These are phyloP conservation scores for Augiades crinisus DNA, from an alignment of 2,888 invertebrate species.

Conservation along the genomic window DNA sequence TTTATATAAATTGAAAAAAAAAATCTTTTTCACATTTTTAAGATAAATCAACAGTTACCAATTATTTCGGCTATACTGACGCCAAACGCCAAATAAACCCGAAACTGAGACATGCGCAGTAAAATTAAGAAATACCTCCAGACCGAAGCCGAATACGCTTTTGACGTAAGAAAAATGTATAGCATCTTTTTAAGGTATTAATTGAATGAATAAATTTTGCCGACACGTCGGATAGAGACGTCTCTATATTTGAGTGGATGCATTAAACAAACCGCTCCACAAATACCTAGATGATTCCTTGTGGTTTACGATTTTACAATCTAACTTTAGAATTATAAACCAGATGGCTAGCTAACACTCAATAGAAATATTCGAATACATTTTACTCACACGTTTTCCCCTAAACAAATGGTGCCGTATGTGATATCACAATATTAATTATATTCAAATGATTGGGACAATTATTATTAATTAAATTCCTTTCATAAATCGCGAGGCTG, in stretches of 20 bases:
- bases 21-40: background rate
- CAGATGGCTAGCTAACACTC: slow-evolving; percentile 77
- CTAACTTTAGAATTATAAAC: slow-evolving; percentile 80
- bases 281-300: slow-evolving; percentile 67
- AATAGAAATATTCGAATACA: slow-evolving; percentile 65
- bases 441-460: slow-evolving; percentile 10
- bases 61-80: slow-evolving; percentile 11
- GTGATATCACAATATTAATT: background rate
- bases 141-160: background rate
- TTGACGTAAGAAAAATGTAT: background rate
- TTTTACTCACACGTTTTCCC: slow-evolving; percentile 43
- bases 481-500: slow-evolving; percentile 34
- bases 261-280: slow-evolving; percentile 48
- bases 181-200: background rate
- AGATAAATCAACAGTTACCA: slow-evolving; percentile 18
- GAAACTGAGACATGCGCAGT: slow-evolving; percentile 62
- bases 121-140: slow-evolving; percentile 43
- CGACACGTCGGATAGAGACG: background rate
- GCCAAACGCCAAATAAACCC: slow-evolving; percentile 21
- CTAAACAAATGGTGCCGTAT: slow-evolving; percentile 19
- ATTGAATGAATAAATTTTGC: background rate
- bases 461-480: background rate
- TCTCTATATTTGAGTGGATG: slow-evolving; percentile 34
- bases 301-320: slow-evolving; percentile 78
- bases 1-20: background rate